Base-by-base conservation (phyloP, 1,140 invertebrate species). In the Latrodectus geometricus region DNA sequence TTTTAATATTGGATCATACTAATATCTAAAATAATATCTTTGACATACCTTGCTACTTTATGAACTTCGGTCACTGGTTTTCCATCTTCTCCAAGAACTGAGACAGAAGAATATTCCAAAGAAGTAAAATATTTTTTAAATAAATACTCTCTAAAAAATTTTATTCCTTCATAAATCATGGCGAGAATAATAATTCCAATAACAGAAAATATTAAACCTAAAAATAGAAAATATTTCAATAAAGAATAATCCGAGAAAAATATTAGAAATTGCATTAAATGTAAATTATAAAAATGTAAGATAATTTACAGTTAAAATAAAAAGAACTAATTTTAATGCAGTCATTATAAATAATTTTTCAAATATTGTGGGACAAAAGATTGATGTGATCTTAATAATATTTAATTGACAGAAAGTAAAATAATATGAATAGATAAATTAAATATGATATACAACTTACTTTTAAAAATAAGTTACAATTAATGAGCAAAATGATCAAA, bases 141-240 rank as follows among this genome's bases (percentile, higher is more conserved):
- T 23, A 90, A 52, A 66, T 23, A 86, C 61, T 90, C 90, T 54
- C 93, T 94, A 89, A 96, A 97, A 91, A 96, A 97, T 91, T 98
- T 98, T 0, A 98, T 92, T 11, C 96, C 96, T 92, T 98, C 97
- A 90, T 98, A 98, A 23, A 97, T 91, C 15, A 96, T 93, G 0
- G 95, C 96, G 90, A 97, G 93, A 69, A 97, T 92, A 90, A 97
- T 95, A 61, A 98, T 96, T 54, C 94, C 96, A 72, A 97, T 93
- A 91, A 96, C 95, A 0, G 96, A 97, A 0, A 95, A 95, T 68
- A 97, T 92, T 77, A 98, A 92, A 68, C 95, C 91, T 92, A 88
- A 8, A 88, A 88, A 35, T 35, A 5, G 5, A 35, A 35, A 35
- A 35, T 35, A 35, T 35, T 35, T 35, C 35, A 35, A 1, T 1